Base-by-base conservation (phyloP, 2,888 invertebrate genomes). In the Drosophila flavopinicola region DNA sequence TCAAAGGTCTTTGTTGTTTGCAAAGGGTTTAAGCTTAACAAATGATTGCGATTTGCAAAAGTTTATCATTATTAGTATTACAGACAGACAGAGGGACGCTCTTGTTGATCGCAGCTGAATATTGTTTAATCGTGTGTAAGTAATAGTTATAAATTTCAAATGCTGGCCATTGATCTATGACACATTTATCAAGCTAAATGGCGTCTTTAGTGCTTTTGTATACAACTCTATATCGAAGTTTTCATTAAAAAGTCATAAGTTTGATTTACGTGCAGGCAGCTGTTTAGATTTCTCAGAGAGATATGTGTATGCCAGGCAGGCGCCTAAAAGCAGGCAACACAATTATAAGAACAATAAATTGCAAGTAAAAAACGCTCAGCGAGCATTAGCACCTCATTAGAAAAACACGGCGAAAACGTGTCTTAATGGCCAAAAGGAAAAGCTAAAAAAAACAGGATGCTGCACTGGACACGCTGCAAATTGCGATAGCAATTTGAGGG, bases 81-180 rank as follows among this genome's bases (percentile, higher is more conserved):
- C 0, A 3, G 29, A 9, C n/a, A 10, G 3, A 13, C 2, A 10
- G 41, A 11, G 29, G 15, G 10, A 25, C 20, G 29, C 6, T 20
- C 23, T 23, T n/a, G 15, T 67, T 41, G 58, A 64, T 69, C 56
- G 53, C 47, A 35, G 32, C 41, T 41, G 53, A 48, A 63, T 76
- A 88, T 82, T 78, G 84, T 85, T 89, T 87, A 89, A 89, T 89
- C 88, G 89, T 80, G 79, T 78, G 88, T 85, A 80, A 89, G 44
- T 78, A 82, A 82, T 73, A 73, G 67, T 75, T 84, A 84, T 77
- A 84, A 69, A 84, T 80, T 69, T 66, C 59, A 49, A 66, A 48
- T 49, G 39, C 48, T 60, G 52, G 53, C 48, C 66, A 59, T 52
- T 58, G 52, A 60, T 64, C 48, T 39, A 63, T 53, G 49, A 4